Base-by-base conservation (phyloP, 2,888 invertebrate genomes). In the Amphipyra tragopoginis region DNA sequence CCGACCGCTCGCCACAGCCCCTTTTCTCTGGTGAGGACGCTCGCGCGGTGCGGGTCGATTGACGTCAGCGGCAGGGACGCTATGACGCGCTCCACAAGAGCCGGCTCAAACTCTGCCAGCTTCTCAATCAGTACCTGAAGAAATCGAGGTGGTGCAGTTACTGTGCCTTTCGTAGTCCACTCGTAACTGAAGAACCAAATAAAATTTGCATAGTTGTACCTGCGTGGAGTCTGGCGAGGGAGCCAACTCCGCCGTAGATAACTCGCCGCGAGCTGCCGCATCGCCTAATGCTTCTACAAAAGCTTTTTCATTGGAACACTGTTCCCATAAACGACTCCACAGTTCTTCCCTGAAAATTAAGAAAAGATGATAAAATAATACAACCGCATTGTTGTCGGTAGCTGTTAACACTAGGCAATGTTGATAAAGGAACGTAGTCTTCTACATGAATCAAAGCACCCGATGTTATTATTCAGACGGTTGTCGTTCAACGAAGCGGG, bases 51-150 rank as follows among this genome's bases (percentile, higher is more conserved):
- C 45, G 93, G 93, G 76, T 94, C 94, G 1, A 94, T 80, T 1
- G 92, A 84, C 8, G 92, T 90, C 4, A 94, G 86, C 21, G 94
- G 94, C 52, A 94, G 75, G 5, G 93, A 90, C 10, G 91, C 92
- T 58, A 97, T 95, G 69, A 97, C 97, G 9, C 96, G 93, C 85
- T 98, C 97, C 48, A 97, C 95, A 10, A 96, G 94, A 51, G 96
- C 95, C 52, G 96, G 95, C 82, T 96, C 95, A 44, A 95, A 95
- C 69, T 96, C 96, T 7, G 95, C 94, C 71, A 97, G 95, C 58
- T 96, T 96, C 83, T 97, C 96, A 48, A 96, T 93, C 13, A 97
- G 95, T 53, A 97, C 96, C 93, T 93, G 72, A 56, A 53, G 34
- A 47, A 5, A 36, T 36, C 9, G 9, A 36, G 1, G 5, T 29